Evolutionary conservation across 2,888 invertebrate genomes (phyloP).

Genomic region (Ectemnius lituratus): DNA sequence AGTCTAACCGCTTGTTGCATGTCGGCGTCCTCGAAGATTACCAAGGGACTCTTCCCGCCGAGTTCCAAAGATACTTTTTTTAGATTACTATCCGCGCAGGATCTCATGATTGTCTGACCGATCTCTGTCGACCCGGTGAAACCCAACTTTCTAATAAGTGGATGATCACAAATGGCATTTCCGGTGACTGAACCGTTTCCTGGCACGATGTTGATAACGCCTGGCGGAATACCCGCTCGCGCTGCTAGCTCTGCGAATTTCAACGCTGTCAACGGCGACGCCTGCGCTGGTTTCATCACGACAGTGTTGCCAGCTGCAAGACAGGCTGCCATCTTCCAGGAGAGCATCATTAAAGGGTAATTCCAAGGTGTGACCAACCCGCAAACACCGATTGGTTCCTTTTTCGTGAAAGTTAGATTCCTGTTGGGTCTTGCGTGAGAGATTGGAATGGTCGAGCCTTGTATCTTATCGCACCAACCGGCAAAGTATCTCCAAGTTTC

Average conservation of each 20-base stretch:
- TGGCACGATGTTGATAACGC: constrained; percentile 95
- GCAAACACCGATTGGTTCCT: constrained; percentile 96
- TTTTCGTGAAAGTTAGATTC: constrained; percentile 92
- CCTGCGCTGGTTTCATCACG: constrained; percentile 95
- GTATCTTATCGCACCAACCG: constrained; percentile 98
- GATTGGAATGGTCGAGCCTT: constrained; percentile 94
- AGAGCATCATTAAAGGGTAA: constrained; percentile 98
- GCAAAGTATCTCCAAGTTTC: constrained; percentile 98
- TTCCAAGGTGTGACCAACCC: constrained; percentile 98
- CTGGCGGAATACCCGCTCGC: constrained; percentile 95
- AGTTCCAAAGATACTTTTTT: constrained; percentile 97
- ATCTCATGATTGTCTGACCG: constrained; percentile 94
- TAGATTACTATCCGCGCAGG: constrained; percentile 92
- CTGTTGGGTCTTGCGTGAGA: constrained; percentile 94
- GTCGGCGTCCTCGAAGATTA: constrained; percentile 96
- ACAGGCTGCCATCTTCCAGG: constrained; percentile 99
- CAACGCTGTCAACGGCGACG: constrained; percentile 94
- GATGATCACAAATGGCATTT: constrained; percentile 92
- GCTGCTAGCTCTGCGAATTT: constrained; percentile 96
- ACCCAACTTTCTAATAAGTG: constrained; percentile 92
- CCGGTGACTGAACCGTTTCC: constrained; percentile 90
- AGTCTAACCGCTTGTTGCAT: constrained; percentile 94
- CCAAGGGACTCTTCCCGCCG: constrained; percentile 96
- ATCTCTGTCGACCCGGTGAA: constrained; percentile 98
- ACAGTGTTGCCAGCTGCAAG: constrained; percentile 98